Evolutionary conservation across 2,113 vertebrate species (phyloP).

Genomic region (Centropristis striata): DNA sequence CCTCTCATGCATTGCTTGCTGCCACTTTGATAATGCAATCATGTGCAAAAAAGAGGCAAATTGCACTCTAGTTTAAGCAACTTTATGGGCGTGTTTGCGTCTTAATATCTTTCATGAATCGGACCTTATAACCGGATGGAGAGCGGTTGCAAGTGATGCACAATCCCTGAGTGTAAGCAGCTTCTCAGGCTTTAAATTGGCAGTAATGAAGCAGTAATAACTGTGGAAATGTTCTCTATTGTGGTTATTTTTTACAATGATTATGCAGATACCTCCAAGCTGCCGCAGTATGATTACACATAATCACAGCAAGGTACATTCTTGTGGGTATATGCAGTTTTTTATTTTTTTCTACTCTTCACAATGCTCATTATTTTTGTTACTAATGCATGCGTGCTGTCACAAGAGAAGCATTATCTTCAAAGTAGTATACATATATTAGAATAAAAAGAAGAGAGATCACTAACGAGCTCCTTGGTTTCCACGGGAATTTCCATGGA

Average conservation of each 20-base stretch:
- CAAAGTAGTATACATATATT: slow-evolving; percentile 45
- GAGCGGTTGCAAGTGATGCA: no score
- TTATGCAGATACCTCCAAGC: slow-evolving; percentile 44
- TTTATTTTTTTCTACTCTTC: slow-evolving; percentile 25
- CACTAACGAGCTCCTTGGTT: slow-evolving; percentile 64
- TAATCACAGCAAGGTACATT: slow-evolving; percentile 57
- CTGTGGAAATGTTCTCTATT: slow-evolving; percentile 46
- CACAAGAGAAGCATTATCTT: slow-evolving; percentile 58
- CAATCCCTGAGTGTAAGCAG: slow-evolving; percentile 31
- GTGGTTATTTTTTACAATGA: slow-evolving; percentile 50
- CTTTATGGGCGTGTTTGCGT: no score
- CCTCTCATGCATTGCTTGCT: no score
- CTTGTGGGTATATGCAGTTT: slow-evolving; percentile 15
- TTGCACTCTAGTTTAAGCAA: no score
- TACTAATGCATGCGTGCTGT: slow-evolving; percentile 50
- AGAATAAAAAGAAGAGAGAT: slow-evolving; percentile 53
- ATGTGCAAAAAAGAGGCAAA: no score
- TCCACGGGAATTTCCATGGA: slow-evolving; percentile 60
- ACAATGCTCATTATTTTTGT: slow-evolving; percentile 58
- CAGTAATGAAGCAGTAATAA: slow-evolving; percentile 67
- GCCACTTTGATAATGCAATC: no score
- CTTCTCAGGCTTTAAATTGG: slow-evolving; percentile 54
- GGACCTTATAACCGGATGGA: no score
- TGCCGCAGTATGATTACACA: slow-evolving; percentile 53
- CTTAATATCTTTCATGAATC: no score